Base-by-base conservation (phyloP, 2,113 vertebrate genomes). In the Todiramphus saurophagus region DNA sequence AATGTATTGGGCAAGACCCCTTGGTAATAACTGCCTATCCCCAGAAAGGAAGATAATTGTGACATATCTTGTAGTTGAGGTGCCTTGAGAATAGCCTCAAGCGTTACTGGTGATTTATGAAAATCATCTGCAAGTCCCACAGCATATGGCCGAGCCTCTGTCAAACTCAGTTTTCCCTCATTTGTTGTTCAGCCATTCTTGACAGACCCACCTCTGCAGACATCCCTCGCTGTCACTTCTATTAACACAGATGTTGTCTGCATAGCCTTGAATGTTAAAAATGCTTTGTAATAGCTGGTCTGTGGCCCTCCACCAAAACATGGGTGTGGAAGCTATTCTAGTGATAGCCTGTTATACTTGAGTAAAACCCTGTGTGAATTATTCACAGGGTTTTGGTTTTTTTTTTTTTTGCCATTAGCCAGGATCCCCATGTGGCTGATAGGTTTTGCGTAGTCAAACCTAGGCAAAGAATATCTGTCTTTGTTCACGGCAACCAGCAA, bases 41-140 rank as follows among this genome's bases (percentile, higher is more conserved):
- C 37, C 94, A 95, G 63, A 95, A 95, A 96, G 94, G 93, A 96
- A 96, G 90, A 85, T 85, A 95, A 90, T 96, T 97, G 96, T 94
- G 95, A 95, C 94, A 96, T 96, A 95, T 91, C 87, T 95, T 90
- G 78, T 83, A 95, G 82, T 9, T 69, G 75, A 94, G 77, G 80
- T 89, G 66, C 81, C 86, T 92, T 90, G 73, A 96, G 94, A 91
- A 86, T 81, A 94, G 72, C 51, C 89, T 92, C 33, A 89, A 59
- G 75, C 31, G 39, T 83, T 88, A 67, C 46, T 70, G 35, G 12
- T 90, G 78, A 88, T 91, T 96, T 95, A 93, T 63, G 69, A 90
- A 83, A 83, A 95, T 80, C 50, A 74, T 90, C 39, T 86, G 67
- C 25, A 76, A 82, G 53, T 79, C 35, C 62, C 84, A 76, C 43